Conservation (phyloP, 2,888 invertebrate genomes). For the Platycheirus albimanus region DNA sequence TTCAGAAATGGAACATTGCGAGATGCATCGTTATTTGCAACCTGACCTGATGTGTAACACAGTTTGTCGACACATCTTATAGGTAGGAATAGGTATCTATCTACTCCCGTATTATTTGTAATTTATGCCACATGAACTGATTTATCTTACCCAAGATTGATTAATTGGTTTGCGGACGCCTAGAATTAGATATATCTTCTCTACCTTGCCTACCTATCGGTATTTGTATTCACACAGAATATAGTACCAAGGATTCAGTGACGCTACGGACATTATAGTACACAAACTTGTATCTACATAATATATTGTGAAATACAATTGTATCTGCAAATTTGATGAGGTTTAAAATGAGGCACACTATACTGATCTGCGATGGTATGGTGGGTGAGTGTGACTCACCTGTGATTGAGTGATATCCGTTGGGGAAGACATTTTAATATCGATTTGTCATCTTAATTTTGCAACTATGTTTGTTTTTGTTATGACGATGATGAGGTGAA, state of each 20-base stretch:
- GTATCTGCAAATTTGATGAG: conserved; percentile 35
- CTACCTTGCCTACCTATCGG: neutral
- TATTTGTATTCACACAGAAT: neutral
- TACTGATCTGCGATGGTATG: neutral
- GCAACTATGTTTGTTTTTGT: too few relatives aligned
- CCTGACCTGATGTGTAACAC: neutral
- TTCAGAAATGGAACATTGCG: too few relatives aligned
- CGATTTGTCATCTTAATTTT: neutral
- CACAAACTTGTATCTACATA: too few relatives aligned
- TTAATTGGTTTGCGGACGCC: conserved; percentile 28
- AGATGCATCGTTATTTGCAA: neutral
- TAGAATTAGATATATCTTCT: neutral
- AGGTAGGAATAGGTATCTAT: too few relatives aligned
- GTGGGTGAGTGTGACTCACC: neutral
- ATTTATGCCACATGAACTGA: conserved; percentile 42
- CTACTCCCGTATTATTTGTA: conserved; percentile 17
- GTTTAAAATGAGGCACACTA: neutral
- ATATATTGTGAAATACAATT: conserved; percentile 41
- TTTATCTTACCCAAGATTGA: conserved; percentile 44
- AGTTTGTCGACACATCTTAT: conserved; percentile 6
- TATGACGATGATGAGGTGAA: too few relatives aligned
- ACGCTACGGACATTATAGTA: too few relatives aligned
- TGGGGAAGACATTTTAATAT: neutral
- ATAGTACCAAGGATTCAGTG: too few relatives aligned
- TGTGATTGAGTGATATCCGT: neutral